phyloP scores from a whole-genome alignment of 1,140 invertebrate species.

The Drosophila pachea region DNA sequence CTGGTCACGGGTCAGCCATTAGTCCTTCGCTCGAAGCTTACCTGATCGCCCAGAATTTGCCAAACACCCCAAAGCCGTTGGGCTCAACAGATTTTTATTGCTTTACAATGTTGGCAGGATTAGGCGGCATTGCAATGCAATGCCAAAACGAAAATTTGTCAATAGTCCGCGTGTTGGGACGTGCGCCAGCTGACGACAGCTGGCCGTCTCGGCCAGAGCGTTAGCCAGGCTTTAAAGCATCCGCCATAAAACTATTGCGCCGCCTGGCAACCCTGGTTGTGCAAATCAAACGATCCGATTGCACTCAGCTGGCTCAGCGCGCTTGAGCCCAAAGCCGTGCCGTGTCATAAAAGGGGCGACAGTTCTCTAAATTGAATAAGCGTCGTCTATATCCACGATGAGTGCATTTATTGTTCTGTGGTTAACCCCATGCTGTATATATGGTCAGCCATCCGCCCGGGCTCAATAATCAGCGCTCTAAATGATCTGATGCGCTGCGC shows the following conservation, averaged over 20 bases:
- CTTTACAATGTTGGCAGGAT: conserved; percentile 69
- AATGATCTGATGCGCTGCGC: conserved; percentile 25
- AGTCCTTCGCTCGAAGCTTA: conserved; percentile 26
- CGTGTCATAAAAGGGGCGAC: conserved; percentile 37
- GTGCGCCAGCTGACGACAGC: conserved; percentile 65
- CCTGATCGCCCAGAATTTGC: conserved; percentile 26
- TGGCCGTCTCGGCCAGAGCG: conserved; percentile 17
- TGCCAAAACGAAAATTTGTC: conserved; percentile 37
- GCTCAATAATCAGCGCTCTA: conserved; percentile 8
- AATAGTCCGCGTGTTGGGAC: conserved; percentile 45
- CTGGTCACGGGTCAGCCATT: conserved; percentile 48
- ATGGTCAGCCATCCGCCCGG: neutral
- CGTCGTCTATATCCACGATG: conserved; percentile 7
- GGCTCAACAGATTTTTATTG: conserved; percentile 51
- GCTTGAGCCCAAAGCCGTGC: conserved; percentile 48
- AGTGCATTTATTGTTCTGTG: conserved; percentile 8
- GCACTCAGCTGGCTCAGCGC: conserved; percentile 38
- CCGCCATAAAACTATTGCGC: conserved; percentile 53
- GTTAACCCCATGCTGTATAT: conserved; percentile 12
- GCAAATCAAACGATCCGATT: conserved; percentile 48
- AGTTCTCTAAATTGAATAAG: conserved; percentile 42
- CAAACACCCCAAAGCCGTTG: conserved; percentile 17
- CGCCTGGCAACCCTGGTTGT: conserved; percentile 68
- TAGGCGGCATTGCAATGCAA: conserved; percentile 35
- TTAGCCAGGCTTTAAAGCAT: conserved; percentile 51